Evolutionary conservation across 2,888 invertebrate genomes (phyloP).

Genomic region (Parnassius apollo): DNA sequence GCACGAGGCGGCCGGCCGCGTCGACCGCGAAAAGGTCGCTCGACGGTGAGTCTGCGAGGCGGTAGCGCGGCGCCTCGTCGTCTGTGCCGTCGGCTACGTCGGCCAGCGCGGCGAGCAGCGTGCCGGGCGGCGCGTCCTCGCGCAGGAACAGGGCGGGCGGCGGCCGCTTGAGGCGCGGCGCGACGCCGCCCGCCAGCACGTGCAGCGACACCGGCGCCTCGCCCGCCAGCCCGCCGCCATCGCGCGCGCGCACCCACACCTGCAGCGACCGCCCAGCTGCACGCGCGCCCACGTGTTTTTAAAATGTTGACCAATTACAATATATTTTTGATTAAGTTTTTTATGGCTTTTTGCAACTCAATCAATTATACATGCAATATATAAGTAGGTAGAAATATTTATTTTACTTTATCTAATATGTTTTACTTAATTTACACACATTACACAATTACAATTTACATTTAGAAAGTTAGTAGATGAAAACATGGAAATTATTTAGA

Average conservation of each 20-base stretch:
- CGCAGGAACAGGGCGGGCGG: constrained; percentile 89
- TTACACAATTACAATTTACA: no score
- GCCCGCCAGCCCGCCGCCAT: constrained; percentile 89
- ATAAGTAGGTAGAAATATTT: no score
- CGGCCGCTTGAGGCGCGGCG: constrained; percentile 88
- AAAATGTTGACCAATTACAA: no score
- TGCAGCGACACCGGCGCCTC: constrained; percentile 91
- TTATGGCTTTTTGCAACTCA: no score
- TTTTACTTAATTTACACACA: no score
- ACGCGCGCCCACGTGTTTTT: not conserved
- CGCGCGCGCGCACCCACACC: constrained; percentile 94
- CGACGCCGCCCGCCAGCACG: constrained; percentile 86
- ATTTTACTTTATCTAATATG: no score
- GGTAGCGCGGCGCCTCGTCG: constrained; percentile 24
- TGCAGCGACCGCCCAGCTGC: constrained; percentile 89
- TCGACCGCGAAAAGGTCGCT: constrained; percentile 83
- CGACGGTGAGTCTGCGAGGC: constrained; percentile 35
- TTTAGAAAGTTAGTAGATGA: no score
- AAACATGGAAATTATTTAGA: no score
- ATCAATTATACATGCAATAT: no score
- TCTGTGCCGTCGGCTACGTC: constrained; percentile 26
- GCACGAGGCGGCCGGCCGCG: constrained; percentile 86
- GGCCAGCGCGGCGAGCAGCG: constrained; percentile 55
- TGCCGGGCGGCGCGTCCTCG: constrained; percentile 83
- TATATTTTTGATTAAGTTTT: no score